Percentiles rank a stretch among this genome's conserved stretches.
phyloP scores from a whole-genome alignment of 2,888 invertebrate genomes.

The Ditula angustiorana region DNA sequence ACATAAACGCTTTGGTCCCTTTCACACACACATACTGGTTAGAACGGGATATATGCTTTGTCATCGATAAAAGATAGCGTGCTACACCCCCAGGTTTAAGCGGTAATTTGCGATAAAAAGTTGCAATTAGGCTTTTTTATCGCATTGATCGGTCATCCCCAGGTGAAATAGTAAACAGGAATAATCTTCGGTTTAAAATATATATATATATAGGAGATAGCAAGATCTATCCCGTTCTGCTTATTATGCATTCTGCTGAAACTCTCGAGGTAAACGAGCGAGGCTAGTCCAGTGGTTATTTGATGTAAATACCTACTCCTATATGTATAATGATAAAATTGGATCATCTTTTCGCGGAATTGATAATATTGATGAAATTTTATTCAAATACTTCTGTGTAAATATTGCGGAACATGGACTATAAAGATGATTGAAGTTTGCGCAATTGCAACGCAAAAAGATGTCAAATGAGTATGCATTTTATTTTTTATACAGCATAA shows the following conservation, averaged over 20 bases:
- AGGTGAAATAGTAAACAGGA: neutral
- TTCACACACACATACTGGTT: too few species aligned
- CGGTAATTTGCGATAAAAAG: too few species aligned
- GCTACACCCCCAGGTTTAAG: too few species aligned
- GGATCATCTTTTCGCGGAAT: neutral
- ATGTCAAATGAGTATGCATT: conserved; percentile 20
- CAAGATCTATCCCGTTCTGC: neutral
- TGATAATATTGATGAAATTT: neutral
- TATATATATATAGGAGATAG: neutral
- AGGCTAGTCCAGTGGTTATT: conserved; percentile 13
- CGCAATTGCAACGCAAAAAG: conserved; percentile 2
- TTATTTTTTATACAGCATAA: conserved; percentile 30
- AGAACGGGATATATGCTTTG: too few species aligned
- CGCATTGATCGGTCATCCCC: neutral
- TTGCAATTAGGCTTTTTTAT: too few species aligned
- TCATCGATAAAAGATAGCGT: too few species aligned
- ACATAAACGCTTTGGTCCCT: too few species aligned
- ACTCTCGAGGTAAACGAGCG: neutral
- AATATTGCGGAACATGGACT: neutral
- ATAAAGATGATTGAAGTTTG: neutral
- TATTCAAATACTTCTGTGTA: conserved; percentile 6
- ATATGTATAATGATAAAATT: neutral
- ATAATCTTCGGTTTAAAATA: neutral
- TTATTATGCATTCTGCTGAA: conserved; percentile 1
- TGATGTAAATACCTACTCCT: conserved; percentile 23